Conservation (phyloP, 2,888 invertebrate genomes). For the Synergus umbraculus region DNA sequence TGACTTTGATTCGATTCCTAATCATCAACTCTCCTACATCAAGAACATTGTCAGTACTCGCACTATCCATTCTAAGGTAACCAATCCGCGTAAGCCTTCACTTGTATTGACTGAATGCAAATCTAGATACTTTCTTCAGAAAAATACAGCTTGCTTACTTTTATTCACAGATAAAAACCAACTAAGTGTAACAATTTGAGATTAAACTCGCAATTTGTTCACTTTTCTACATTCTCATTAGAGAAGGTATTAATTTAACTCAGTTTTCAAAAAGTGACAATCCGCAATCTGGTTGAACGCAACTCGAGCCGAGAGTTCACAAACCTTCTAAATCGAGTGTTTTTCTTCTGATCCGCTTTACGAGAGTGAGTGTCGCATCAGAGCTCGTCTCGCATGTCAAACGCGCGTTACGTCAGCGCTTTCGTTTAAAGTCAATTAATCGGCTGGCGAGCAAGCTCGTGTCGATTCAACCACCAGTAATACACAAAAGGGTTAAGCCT, state of each 20-base stretch:
- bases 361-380: background rate
- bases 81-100: conserved; percentile 6
- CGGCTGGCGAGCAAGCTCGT: conserved; percentile 27
- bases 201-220: no score
- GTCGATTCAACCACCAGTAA: conserved; percentile 4
- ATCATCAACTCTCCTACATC: conserved; percentile 6
- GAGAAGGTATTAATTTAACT: background rate
- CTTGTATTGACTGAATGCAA: conserved; percentile 23
- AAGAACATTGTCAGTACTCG: background rate
- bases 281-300: background rate
- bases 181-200: no score
- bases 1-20: conserved; percentile 53
- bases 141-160: background rate
- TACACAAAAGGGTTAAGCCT: conserved; percentile 36
- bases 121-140: background rate
- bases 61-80: background rate
- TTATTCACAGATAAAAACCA: background rate
- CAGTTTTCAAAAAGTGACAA: background rate
- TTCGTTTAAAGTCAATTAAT: conserved; percentile 36
- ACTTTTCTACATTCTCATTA: no score
- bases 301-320: background rate
- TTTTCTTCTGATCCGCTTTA: background rate
- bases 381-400: conserved; percentile 29
- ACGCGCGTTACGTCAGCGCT: conserved; percentile 19
- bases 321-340: background rate